A percentile compares a stretch with the other conserved stretches of the same genome.
These are phyloP conservation scores for Amia ocellicauda DNA, from an alignment of 2,113 vertebrate species.

Conservation along the genomic window DNA sequence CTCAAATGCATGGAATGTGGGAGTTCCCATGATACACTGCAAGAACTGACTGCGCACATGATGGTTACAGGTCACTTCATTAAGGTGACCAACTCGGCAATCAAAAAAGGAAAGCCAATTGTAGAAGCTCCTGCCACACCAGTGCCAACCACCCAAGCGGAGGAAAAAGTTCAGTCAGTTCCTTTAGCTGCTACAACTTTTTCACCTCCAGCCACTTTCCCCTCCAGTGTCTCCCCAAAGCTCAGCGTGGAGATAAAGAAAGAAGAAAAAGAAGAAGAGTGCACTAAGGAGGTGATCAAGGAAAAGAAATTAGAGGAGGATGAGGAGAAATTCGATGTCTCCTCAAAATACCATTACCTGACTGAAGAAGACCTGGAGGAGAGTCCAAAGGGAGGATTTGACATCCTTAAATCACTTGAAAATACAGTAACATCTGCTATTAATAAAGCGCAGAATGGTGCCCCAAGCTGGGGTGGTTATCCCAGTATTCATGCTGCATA, in stretches of 20 bases:
- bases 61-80: conserved; percentile 99
- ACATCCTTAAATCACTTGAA: conserved; percentile 96
- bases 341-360: conserved; percentile 93
- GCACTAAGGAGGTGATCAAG: conserved; percentile 74
- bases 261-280: conserved; percentile 85
- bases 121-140: conserved; percentile 76
- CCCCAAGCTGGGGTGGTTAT: conserved; percentile 96
- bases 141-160: conserved; percentile 58
- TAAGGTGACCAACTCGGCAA: conserved; percentile 96
- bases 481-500: conserved; percentile 98
- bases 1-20: conserved; percentile 99
- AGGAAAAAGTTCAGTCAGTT: conserved; percentile 95
- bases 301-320: conserved; percentile 82
- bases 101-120: conserved; percentile 96
- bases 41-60: conserved; percentile 97
- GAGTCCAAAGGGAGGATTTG: conserved; percentile 92
- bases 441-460: conserved; percentile 97
- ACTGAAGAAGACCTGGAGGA: conserved; percentile 95
- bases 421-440: conserved; percentile 98
- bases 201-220: conserved; percentile 81
- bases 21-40: conserved; percentile 92
- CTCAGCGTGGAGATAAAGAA: conserved; percentile 85
- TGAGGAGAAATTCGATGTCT: conserved; percentile 90
- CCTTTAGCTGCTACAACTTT: conserved; percentile 93
- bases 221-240: conserved; percentile 80